phyloP scores from a whole-genome alignment of 2,113 vertebrate genomes.

The Porphyrio hochstetteri region DNA sequence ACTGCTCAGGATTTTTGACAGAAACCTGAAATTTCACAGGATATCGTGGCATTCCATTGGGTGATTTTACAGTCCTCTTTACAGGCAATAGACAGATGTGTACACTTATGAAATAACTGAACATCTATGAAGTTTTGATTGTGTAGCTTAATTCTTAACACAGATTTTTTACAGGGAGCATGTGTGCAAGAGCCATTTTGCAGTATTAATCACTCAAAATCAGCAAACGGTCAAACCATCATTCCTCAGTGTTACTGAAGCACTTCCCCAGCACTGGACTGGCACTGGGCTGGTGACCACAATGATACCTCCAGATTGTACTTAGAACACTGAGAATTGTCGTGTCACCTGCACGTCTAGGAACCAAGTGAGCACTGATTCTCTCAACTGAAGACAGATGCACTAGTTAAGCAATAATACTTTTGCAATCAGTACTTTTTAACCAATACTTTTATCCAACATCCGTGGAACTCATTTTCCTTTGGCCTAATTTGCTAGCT shows the following conservation, averaged over 20 bases:
- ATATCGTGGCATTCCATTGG: neutral
- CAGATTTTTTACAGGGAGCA: neutral
- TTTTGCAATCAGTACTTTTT: neutral
- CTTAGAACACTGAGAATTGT: neutral
- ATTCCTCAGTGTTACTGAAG: neutral
- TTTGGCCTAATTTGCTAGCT: neutral
- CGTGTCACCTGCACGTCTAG: neutral
- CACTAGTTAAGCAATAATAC: neutral
- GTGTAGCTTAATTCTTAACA: neutral
- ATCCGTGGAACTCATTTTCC: neutral
- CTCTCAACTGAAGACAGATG: neutral
- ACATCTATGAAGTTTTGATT: neutral
- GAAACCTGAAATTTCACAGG: neutral
- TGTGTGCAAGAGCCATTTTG: neutral
- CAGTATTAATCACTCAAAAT: neutral
- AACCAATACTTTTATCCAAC: neutral
- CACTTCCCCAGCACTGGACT: neutral
- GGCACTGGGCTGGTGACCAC: neutral
- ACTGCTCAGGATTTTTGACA: neutral
- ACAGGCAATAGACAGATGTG: neutral
- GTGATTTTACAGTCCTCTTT: neutral
- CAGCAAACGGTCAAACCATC: neutral
- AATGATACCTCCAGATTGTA: neutral
- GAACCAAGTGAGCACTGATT: neutral
- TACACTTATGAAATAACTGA: neutral